phyloP scores from a whole-genome alignment of 35 echinoderm and acorn worm genomes.

The Ophiothrix spiculata region DNA sequence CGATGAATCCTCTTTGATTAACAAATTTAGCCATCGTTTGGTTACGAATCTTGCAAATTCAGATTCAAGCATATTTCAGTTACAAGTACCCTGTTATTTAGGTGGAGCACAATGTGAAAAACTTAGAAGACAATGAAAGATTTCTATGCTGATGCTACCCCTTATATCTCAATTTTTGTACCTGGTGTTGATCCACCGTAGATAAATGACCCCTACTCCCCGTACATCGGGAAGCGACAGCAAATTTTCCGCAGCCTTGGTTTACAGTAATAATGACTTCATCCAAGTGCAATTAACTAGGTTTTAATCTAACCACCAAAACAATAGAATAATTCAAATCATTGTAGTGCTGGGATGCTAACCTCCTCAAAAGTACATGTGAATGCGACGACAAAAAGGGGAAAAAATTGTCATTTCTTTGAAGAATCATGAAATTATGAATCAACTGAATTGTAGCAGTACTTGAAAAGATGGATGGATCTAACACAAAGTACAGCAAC shows the following conservation, averaged over 20 bases:
- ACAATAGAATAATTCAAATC: not conserved
- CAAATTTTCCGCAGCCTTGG: not conserved
- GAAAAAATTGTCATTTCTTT: not conserved
- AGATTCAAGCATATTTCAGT: too few species aligned
- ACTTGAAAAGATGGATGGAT: not conserved
- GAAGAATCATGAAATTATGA: not conserved
- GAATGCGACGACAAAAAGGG: not conserved
- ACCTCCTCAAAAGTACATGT: not conserved
- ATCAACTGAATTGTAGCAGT: not conserved
- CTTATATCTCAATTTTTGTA: too few species aligned
- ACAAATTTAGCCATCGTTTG: too few species aligned
- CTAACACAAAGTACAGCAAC: not conserved
- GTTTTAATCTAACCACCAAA: not conserved
- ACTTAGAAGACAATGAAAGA: too few species aligned
- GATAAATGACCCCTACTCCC: too few species aligned
- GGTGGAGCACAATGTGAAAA: too few species aligned
- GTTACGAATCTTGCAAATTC: too few species aligned
- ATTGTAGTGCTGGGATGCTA: not conserved
- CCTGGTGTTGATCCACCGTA: too few species aligned
- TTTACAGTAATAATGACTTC: not conserved
- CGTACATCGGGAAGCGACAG: not conserved
- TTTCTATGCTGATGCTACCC: too few species aligned
- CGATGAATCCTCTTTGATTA: too few species aligned
- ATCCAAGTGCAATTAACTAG: constrained; percentile 3
- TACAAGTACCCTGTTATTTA: too few species aligned